Conservation (phyloP, 2,113 vertebrate species). For the Nesoenas mayeri region DNA sequence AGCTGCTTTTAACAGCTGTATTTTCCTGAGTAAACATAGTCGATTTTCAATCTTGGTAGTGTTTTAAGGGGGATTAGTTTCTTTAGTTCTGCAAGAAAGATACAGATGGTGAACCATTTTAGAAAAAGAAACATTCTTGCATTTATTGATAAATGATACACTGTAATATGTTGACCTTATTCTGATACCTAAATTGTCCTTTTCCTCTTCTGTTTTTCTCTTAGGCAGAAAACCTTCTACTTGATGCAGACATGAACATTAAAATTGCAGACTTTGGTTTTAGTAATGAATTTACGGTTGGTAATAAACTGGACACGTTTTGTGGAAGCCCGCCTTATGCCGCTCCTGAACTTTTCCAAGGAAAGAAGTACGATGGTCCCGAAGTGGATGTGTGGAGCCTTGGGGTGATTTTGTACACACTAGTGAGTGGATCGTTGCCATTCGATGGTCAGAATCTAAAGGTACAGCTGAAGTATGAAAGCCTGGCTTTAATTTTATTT, state of each 20-base stretch:
- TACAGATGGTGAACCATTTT: not conserved
- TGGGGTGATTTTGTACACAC: slow-evolving; percentile 93
- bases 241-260: slow-evolving; percentile 98
- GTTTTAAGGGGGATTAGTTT: not conserved
- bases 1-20: not conserved
- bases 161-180: not conserved
- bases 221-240: slow-evolving; percentile 96
- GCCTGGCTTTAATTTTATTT: not conserved
- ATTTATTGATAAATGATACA: not conserved
- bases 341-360: slow-evolving; percentile 95
- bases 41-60: not conserved
- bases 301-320: slow-evolving; percentile 96
- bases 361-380: slow-evolving; percentile 95
- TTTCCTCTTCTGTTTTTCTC: slow-evolving; percentile 48
- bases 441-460: slow-evolving; percentile 97
- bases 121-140: not conserved
- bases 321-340: slow-evolving; percentile 96
- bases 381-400: slow-evolving; percentile 98
- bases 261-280: slow-evolving; percentile 99
- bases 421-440: slow-evolving; percentile 95
- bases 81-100: not conserved
- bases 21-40: not conserved
- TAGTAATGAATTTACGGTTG: slow-evolving; percentile 96
- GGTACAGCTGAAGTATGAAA: slow-evolving; percentile 69
- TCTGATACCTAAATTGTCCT: not conserved